Percentiles rank a stretch among this genome's conserved stretches.
Evolutionary conservation across 1,140 invertebrate species (phyloP).

Genomic region (Saccostrea echinata): DNA sequence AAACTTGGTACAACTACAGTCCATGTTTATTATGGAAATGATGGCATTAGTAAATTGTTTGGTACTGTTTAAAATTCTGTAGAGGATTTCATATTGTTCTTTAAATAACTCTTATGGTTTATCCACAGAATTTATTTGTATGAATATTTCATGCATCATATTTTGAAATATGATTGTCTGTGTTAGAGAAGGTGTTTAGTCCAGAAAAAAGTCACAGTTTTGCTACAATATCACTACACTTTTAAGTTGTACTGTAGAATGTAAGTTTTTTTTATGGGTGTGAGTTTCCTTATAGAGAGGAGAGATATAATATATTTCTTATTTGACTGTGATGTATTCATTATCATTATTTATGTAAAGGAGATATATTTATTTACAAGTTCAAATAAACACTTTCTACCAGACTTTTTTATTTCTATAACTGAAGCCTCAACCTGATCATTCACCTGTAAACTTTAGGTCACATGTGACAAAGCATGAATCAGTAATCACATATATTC

Average conservation of each 20-base stretch:
- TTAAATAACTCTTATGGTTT: not conserved
- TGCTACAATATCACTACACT: not conserved
- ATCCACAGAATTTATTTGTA: not conserved
- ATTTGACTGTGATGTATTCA: not conserved
- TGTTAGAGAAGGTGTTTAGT: not conserved
- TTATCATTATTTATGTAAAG: constrained; percentile 22
- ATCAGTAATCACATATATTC: too few species aligned
- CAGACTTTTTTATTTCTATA: not conserved
- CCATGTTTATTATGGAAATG: not conserved
- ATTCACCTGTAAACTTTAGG: too few species aligned
- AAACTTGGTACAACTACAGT: not conserved
- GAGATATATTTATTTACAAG: constrained; percentile 38
- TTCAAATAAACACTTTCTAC: constrained; percentile 35
- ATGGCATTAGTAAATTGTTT: not conserved
- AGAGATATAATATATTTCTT: not conserved
- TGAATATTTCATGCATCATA: not conserved
- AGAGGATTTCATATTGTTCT: not conserved
- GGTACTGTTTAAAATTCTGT: not conserved
- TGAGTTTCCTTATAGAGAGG: not conserved
- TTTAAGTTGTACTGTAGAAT: not conserved
- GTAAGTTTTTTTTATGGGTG: too few species aligned
- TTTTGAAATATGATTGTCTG: not conserved
- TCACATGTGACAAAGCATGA: too few species aligned
- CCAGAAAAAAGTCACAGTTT: not conserved
- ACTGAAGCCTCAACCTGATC: too few species aligned